phyloP scores from a whole-genome alignment of 2,113 vertebrate genomes.

The Reinhardtius hippoglossoides region DNA sequence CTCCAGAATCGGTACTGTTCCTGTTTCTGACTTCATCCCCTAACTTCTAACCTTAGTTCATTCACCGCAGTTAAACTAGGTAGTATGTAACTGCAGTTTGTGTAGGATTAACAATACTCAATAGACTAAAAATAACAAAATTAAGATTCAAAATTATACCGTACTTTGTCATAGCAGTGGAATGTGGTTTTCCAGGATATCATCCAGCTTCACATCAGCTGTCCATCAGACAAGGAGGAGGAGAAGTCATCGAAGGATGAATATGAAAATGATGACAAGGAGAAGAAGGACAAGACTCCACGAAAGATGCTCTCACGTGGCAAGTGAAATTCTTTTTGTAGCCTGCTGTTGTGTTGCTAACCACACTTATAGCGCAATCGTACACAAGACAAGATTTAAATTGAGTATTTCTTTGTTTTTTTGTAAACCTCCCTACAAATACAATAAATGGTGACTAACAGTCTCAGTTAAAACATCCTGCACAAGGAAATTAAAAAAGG shows the following conservation, averaged over 20 bases:
- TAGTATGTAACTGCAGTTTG: not conserved
- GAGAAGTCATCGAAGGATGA: slow-evolving; percentile 95
- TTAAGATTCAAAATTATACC: slow-evolving; percentile 1
- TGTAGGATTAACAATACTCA: not conserved
- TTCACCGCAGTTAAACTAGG: not conserved
- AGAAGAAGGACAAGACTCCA: slow-evolving; percentile 94
- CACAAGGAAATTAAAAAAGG: not conserved
- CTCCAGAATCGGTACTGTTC: slow-evolving; percentile 84
- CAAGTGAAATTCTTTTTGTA: slow-evolving; percentile 64
- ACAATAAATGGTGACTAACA: not conserved
- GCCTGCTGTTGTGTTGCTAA: not conserved
- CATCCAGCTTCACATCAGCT: slow-evolving; percentile 97
- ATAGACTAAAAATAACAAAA: not conserved
- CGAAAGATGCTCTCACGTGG: slow-evolving; percentile 97
- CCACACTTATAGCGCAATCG: not conserved
- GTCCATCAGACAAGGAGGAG: slow-evolving; percentile 97
- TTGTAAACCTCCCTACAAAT: not conserved
- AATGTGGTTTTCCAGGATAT: slow-evolving; percentile 86
- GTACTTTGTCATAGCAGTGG: slow-evolving; percentile 12
- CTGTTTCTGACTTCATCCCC: slow-evolving; percentile 8
- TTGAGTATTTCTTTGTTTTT: not conserved
- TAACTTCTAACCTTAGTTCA: slow-evolving; percentile 15
- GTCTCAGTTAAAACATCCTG: not conserved
- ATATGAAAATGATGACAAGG: slow-evolving; percentile 95
- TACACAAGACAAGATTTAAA: not conserved